Evolutionary conservation across 2,888 invertebrate species (phyloP), one percentile per base, ranked within the genome.

Genomic region (Ophonus ardosiacus): DNA sequence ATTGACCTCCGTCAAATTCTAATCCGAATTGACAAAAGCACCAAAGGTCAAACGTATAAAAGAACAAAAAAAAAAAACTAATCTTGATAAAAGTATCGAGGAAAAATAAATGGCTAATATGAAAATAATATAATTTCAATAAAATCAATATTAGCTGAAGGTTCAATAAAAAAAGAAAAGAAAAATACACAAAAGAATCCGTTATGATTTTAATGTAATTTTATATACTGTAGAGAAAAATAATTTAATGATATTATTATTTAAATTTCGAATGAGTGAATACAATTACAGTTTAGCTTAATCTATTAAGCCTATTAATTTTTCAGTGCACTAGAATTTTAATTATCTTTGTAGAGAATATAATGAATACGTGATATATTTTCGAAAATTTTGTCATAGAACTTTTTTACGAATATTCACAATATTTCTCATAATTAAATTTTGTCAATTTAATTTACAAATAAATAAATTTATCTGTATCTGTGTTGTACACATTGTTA

Each of bases 301-400:
- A 68, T 68, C 68, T 68, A 31, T 5, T 68, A 38, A 68, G 7
- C 13, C 65, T 31, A 68, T 68, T 68, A 68, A 68, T 68, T 68
- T 68, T 68, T 68, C 38, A 68, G 68, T 68, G 31, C n/a, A 38
- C 68, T 68, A 68, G 68, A 68, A 68, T 68, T 68, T 68, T 68
- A 68, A 68, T 68, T 68, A 68, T 68, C 38, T 38, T 68, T 68
- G 31, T 68, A 68, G 31, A 68, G 24, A 63, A 63, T 38, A 31
- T 68, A 31, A 68, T 68, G 68, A 68, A 68, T 68, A 68, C 38
- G 38, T 68, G 68, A 68, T 68, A 68, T 38, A n/a, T 31, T 68
- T 68, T 24, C 24, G 6, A 68, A 68, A 68, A 51, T 43, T 43
- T 43, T 43, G 5, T 1, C 10, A 10, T 43, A 6, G 3, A 51